Evolutionary conservation across 2,113 vertebrate species (phyloP).

Genomic region (Arenaria interpres): DNA sequence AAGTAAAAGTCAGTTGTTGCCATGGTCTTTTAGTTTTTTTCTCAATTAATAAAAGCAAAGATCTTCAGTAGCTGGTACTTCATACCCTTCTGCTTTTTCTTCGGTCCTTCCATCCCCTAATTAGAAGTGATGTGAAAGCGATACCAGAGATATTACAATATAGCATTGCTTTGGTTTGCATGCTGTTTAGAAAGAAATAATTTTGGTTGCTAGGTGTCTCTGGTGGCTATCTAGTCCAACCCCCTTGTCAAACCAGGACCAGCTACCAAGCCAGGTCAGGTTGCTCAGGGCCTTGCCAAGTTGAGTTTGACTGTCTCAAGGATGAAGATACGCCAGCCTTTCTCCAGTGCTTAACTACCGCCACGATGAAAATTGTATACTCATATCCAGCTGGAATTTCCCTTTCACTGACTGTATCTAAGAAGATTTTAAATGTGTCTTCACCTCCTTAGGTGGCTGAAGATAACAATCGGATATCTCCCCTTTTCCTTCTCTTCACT

Average conservation of each 20-base stretch:
- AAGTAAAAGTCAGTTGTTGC: not conserved
- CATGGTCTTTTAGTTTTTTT: accelerated
- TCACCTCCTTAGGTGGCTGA: not conserved
- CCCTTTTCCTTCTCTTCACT: not conserved
- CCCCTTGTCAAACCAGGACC: not conserved
- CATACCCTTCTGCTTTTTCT: not conserved
- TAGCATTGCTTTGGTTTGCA: not conserved
- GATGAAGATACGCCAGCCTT: not conserved
- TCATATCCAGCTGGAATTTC: not conserved
- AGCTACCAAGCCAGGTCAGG: not conserved
- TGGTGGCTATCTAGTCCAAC: not conserved
- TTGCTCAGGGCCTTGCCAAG: not conserved
- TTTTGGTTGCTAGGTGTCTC: not conserved
- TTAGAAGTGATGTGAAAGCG: not conserved
- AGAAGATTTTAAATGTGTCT: not conserved
- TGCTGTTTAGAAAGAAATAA: not conserved
- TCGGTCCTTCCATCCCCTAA: not conserved
- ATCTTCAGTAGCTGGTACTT: not conserved
- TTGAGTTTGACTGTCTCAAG: not conserved
- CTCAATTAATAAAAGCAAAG: not conserved
- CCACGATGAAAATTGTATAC: not conserved
- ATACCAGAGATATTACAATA: not conserved
- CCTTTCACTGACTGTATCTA: not conserved
- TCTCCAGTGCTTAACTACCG: not conserved
- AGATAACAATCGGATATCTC: not conserved